Evolutionary conservation across 2,888 invertebrate species (phyloP), one percentile per base, ranked within the genome.

Genomic region (Oxytorus armatus): DNA sequence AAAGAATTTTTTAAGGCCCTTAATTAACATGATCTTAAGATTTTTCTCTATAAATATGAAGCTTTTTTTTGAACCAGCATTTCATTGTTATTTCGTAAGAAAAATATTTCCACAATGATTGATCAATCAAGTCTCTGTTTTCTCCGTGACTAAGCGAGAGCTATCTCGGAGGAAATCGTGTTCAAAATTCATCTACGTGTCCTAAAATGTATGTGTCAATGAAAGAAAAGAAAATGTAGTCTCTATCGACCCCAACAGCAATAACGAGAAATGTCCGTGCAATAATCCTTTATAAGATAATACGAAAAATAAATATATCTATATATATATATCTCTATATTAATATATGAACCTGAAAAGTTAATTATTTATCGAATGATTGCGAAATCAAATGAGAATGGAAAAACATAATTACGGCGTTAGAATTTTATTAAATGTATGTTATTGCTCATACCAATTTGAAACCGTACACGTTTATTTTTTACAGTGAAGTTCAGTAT

Each of bases 241-340:
- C 77, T 81, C 72, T 83, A 85, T 82, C 55, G 79, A 83, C 79
- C 42, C 44, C 86, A 79, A 69, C 85, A 89, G 88, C 89, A 89
- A 89, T 90, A 90, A 89, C 82, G 83, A 86, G 79, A 85, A 84
- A 87, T 85, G 84, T 87, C 84, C 87, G 85, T 88, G 85, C 86
- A 88, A 89, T 86, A 86, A 86, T 85, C 84, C 68, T 77, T 69
- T 65, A 82, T 83, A 84, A 84, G 82, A 81, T 79, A 83, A 82
- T 75, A 61, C 23, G 59, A 59, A 3, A 25, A 65, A 44, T 39
- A 33, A 63, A 47, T 10, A 61, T 65, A 63, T n/a, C n/a, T n/a
- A 29, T 14, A 57, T 14, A 57, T 25, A 70, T 49, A 36, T 25
- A 65, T 59, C 51, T 21, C 25, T 69, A 57, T 44, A 69, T 44